Evolutionary conservation across 2,797 vertebrate species (phyloP).

Genomic region (Hypotaenidia okinawae): DNA sequence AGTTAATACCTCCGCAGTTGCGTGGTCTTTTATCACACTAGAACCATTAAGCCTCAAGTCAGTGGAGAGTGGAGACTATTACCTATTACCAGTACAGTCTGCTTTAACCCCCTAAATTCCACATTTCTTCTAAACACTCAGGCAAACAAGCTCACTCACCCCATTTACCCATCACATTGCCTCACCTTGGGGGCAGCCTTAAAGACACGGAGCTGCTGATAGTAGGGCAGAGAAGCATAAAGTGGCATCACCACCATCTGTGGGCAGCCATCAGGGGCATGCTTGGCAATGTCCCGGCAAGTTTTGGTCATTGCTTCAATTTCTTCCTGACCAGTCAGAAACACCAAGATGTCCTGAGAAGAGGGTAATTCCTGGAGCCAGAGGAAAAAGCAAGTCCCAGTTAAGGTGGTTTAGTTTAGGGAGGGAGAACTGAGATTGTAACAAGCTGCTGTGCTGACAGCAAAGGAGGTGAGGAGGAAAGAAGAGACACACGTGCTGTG

Average conservation of each 20-base stretch:
- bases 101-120: neutral
- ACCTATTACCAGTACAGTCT: neutral
- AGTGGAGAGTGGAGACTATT: neutral
- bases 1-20: neutral
- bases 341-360: constrained; percentile 93
- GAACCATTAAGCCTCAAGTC: neutral
- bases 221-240: constrained; percentile 92
- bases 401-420: neutral
- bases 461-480: neutral
- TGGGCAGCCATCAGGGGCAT: constrained; percentile 87
- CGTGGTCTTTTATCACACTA: neutral
- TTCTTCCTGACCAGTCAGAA: constrained; percentile 98
- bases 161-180: neutral
- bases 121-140: neutral
- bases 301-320: constrained; percentile 96
- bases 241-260: constrained; percentile 89
- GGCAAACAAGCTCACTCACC: neutral
- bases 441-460: neutral
- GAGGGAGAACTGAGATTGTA: neutral
- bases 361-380: constrained; percentile 84
- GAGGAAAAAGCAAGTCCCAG: neutral
- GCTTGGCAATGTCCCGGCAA: constrained; percentile 91
- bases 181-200: constrained; percentile 89
- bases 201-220: constrained; percentile 93
- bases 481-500: neutral